phyloP scores from a whole-genome alignment of 1,140 invertebrate genomes.

The Sarcophaga bullata region DNA sequence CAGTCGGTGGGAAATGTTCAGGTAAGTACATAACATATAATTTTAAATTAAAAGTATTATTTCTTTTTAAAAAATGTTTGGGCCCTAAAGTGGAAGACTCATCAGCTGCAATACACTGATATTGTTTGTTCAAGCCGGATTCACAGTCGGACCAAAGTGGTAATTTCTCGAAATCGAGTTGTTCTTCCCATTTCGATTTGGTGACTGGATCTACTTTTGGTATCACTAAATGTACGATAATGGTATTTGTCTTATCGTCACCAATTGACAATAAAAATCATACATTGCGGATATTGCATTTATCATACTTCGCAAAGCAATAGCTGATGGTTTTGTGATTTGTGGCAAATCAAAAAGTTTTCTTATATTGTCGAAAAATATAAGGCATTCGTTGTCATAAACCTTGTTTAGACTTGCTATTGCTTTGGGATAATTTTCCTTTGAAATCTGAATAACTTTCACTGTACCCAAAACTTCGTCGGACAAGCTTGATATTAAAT shows the following conservation, averaged over 20 bases:
- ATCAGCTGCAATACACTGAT: constrained; percentile 38
- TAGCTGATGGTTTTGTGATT: constrained; percentile 26
- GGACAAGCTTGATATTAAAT: constrained; percentile 1
- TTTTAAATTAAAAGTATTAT: too few relatives aligned
- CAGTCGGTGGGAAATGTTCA: too few relatives aligned
- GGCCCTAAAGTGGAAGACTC: constrained; percentile 18
- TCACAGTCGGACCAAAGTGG: constrained; percentile 43
- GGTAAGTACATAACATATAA: too few relatives aligned
- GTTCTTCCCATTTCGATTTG: too few relatives aligned
- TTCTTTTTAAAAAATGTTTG: too few relatives aligned
- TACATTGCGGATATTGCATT: constrained; percentile 40
- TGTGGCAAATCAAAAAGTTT: constrained; percentile 12
- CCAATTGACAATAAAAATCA: constrained; percentile 42
- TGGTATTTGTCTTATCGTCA: constrained; percentile 39
- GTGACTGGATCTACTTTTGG: too few relatives aligned
- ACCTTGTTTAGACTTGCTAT: too few relatives aligned
- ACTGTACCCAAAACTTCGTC: constrained; percentile 3
- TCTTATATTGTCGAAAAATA: constrained; percentile 28
- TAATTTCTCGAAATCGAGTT: constrained; percentile 32
- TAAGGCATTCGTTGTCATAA: constrained; percentile 42
- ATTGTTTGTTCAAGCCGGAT: constrained; percentile 31
- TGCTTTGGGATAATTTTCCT: constrained; percentile 42
- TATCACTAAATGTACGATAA: too few relatives aligned
- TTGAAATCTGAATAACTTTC: constrained; percentile 31
- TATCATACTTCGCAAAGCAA: constrained; percentile 17